Conservation (phyloP, 30 jellyfish, hydroid and myxozoan genomes). For the Turritopsis rubra region DNA sequence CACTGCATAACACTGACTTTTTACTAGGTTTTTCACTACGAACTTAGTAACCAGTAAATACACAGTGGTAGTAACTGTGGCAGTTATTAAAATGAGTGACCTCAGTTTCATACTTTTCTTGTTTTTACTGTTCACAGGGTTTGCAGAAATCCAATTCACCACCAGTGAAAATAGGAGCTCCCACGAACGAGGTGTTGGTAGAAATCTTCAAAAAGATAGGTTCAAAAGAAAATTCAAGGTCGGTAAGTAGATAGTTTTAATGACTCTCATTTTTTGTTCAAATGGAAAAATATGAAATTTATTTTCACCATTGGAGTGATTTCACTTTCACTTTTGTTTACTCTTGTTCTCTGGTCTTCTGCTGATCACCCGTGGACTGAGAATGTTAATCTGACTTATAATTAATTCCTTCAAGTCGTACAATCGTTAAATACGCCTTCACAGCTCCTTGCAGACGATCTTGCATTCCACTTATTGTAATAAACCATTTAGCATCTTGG, state of each 20-base stretch:
- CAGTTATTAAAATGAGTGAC: too few species aligned
- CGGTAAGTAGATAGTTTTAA: constrained; percentile 43
- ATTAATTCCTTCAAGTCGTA: background rate
- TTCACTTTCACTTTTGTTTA: too few species aligned
- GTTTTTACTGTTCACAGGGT: background rate
- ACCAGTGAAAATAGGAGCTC: constrained; percentile 5
- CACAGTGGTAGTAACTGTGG: too few species aligned
- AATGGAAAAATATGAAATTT: too few species aligned
- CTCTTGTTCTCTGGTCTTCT: background rate
- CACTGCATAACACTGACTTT: too few species aligned
- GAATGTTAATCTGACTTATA: background rate
- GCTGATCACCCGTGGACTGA: too few species aligned
- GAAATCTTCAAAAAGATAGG: constrained; percentile 86
- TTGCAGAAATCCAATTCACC: background rate
- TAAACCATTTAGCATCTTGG: background rate
- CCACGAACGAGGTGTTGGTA: constrained; percentile 57
- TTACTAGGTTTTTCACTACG: too few species aligned
- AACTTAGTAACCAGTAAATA: too few species aligned
- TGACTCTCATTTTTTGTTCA: too few species aligned
- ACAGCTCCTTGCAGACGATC: background rate
- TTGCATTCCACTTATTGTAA: background rate
- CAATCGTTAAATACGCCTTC: background rate
- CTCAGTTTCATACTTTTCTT: background rate
- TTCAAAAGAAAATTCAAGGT: constrained; percentile 75
- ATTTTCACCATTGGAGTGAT: too few species aligned